phyloP scores from a whole-genome alignment of 1,140 invertebrate genomes.

The Brevipalpus yothersi region DNA sequence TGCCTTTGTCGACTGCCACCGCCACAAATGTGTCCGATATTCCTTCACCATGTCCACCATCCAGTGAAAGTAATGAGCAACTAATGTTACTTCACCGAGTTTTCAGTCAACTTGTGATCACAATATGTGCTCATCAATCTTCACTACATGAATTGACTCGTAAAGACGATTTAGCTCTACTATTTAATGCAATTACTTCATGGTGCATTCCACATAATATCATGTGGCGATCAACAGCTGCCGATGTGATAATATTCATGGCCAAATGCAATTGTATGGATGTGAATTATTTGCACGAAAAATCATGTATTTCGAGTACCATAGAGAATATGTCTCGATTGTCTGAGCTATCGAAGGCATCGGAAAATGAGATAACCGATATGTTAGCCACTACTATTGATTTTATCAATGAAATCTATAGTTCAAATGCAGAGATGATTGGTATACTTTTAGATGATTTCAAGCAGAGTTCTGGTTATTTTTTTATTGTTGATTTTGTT shows the following conservation, averaged over 20 bases:
- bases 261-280: conserved; percentile 23
- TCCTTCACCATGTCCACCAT: conserved; percentile 29
- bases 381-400: conserved; percentile 97
- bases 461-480: conserved; percentile 72
- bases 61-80: conserved; percentile 36
- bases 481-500: conserved; percentile 28
- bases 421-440: neutral
- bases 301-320: conserved; percentile 77
- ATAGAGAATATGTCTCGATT: conserved; percentile 84
- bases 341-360: conserved; percentile 38
- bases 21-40: conserved; percentile 37
- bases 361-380: conserved; percentile 82
- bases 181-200: conserved; percentile 89
- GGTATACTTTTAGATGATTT: conserved; percentile 74
- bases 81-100: conserved; percentile 81
- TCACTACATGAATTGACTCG: conserved; percentile 85
- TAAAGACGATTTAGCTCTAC: conserved; percentile 79
- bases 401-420: conserved; percentile 57
- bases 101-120: conserved; percentile 85
- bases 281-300: conserved; percentile 28
- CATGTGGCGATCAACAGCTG: conserved; percentile 86
- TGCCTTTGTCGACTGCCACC: conserved; percentile 21
- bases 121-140: conserved; percentile 66
- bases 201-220: conserved; percentile 75
- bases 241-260: conserved; percentile 83